Evolutionary conservation across 2,888 invertebrate genomes (phyloP).

Genomic region (Tiphia femorata): DNA sequence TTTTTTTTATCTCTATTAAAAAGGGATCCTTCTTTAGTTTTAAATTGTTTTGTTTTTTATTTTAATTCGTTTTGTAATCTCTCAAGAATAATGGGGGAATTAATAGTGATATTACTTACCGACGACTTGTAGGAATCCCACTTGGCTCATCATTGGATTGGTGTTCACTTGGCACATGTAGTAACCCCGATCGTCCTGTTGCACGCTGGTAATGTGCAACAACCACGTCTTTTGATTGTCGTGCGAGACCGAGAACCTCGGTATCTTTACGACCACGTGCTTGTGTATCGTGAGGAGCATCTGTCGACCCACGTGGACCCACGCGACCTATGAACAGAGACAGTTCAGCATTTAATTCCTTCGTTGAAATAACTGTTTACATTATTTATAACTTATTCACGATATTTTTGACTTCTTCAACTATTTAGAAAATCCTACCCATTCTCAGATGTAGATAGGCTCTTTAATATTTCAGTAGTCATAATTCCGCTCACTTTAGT

Average conservation of each 20-base stretch:
- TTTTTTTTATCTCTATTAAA: no score
- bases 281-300: constrained; percentile 94
- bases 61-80: not conserved
- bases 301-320: constrained; percentile 95
- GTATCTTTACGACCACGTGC: constrained; percentile 90
- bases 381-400: no score
- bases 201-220: constrained; percentile 90
- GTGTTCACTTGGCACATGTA: constrained; percentile 94
- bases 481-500: no score
- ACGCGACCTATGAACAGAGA: constrained; percentile 81
- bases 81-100: not conserved
- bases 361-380: no score
- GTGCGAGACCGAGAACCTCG: constrained; percentile 91
- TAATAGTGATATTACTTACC: constrained; percentile 75
- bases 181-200: constrained; percentile 91
- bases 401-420: no score
- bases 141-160: constrained; percentile 95
- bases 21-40: no score
- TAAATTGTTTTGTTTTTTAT: no score
- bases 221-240: constrained; percentile 94
- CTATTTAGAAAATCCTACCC: no score
- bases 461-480: no score
- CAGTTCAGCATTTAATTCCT: no score
- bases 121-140: constrained; percentile 92
- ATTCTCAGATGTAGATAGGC: no score